Percentiles rank a stretch among this genome's conserved stretches.
Evolutionary conservation across 2,888 invertebrate species (phyloP).

Genomic region (Caenorhabditis parvicauda): DNA sequence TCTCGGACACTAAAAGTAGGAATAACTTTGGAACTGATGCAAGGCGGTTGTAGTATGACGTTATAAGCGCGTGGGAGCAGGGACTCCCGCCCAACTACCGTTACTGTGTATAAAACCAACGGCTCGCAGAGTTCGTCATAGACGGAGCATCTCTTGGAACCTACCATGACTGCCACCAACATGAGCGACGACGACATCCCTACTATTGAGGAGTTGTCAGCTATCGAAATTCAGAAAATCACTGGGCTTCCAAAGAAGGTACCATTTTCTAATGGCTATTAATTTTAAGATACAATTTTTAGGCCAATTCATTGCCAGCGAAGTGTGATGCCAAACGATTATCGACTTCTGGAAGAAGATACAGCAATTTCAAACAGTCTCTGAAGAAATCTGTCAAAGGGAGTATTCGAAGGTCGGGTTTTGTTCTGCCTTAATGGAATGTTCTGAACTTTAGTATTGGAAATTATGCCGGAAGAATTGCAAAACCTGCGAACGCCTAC

Average conservation of each 20-base stretch:
- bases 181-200: conserved; percentile 20
- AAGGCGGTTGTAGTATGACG: no score
- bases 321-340: conserved; percentile 7
- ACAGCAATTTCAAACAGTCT: not conserved
- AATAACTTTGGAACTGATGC: no score
- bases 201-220: conserved; percentile 25
- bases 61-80: no score
- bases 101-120: no score
- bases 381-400: conserved; percentile 2
- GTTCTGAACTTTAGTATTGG: conserved; percentile 17
- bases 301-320: conserved; percentile 21
- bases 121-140: no score
- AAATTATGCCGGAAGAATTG: conserved; percentile 44
- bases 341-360: not conserved
- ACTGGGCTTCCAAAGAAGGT: conserved; percentile 17
- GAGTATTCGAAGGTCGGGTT: not conserved
- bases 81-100: no score
- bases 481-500: conserved; percentile 49
- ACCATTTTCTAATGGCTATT: not conserved
- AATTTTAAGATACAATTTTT: not conserved
- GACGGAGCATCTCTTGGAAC: no score
- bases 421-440: not conserved
- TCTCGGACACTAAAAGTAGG: no score
- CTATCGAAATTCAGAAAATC: conserved; percentile 15
- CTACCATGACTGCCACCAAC: no score